Conservation (phyloP, 2,113 vertebrate genomes). For the Semicossyphus pulcher region DNA sequence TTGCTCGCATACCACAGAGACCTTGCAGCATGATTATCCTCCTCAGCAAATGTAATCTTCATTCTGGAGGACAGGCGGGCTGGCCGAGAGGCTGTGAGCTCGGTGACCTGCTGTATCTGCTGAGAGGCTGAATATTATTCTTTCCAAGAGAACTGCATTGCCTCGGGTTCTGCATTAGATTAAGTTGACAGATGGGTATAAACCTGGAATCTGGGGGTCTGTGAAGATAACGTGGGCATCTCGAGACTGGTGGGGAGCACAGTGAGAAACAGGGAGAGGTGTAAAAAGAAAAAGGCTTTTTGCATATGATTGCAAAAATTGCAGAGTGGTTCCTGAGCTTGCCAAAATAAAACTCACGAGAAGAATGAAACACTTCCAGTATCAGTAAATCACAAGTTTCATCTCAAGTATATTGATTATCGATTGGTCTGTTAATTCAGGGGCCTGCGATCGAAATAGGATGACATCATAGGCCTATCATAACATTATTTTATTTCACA, state of each 20-base stretch:
- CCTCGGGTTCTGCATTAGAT: conserved; percentile 68
- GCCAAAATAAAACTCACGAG: background rate
- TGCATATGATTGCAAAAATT: conserved; percentile 4
- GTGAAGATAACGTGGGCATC: conserved; percentile 27
- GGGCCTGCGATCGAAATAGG: too few species aligned
- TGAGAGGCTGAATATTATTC: conserved; percentile 61
- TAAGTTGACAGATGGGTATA: conserved; percentile 64
- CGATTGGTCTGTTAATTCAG: too few species aligned
- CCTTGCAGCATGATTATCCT: conserved; percentile 70
- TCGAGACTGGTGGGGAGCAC: background rate
- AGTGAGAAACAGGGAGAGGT: background rate
- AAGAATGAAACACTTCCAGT: background rate
- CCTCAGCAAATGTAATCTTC: conserved; percentile 77
- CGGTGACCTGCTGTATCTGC: conserved; percentile 69
- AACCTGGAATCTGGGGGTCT: conserved; percentile 39
- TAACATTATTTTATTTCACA: too few species aligned
- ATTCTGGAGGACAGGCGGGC: conserved; percentile 61
- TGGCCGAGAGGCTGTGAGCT: conserved; percentile 56
- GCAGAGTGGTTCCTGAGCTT: background rate
- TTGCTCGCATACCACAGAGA: conserved; percentile 68
- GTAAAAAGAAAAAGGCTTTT: conserved; percentile 2
- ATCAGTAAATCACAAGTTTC: too few species aligned
- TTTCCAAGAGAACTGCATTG: conserved; percentile 54
- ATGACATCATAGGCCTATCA: too few species aligned
- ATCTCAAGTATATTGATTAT: too few species aligned